These are phyloP conservation scores for Malurus leucopterus DNA, from an alignment of 2,797 vertebrate genomes.

Conservation along the genomic window DNA sequence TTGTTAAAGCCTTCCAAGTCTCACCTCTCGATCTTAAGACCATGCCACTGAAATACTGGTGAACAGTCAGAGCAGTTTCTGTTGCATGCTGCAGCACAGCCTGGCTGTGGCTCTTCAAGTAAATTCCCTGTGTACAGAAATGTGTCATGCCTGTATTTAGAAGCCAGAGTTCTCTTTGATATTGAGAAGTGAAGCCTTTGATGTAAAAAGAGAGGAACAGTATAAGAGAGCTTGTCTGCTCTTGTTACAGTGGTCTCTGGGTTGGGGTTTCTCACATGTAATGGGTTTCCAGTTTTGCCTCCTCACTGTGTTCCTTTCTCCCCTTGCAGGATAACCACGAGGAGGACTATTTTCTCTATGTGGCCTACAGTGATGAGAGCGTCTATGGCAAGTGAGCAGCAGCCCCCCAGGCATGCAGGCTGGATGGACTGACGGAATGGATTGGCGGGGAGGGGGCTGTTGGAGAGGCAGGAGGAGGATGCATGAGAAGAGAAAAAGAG, in stretches of 20 bases:
- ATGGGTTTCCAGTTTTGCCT: neutral
- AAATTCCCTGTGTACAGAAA: neutral
- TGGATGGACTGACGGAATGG: slow-evolving; percentile 50
- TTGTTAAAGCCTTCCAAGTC: neutral
- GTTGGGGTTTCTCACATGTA: neutral
- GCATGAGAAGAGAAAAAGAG: slow-evolving; percentile 56
- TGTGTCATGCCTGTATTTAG: neutral
- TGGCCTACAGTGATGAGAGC: slow-evolving; percentile 97
- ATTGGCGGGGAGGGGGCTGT: neutral
- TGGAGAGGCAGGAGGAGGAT: slow-evolving; percentile 35
- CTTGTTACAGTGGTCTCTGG: neutral
- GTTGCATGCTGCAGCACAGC: neutral
- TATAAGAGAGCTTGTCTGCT: neutral
- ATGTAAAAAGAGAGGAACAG: neutral
- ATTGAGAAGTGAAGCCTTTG: fast-evolving
- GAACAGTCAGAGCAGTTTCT: neutral
- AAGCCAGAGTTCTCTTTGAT: neutral
- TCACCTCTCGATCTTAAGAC: neutral
- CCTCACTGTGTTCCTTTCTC: neutral
- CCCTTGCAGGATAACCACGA: slow-evolving; percentile 89
- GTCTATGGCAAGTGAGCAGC: slow-evolving; percentile 90
- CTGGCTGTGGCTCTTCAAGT: neutral
- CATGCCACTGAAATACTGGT: neutral
- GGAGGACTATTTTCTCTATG: slow-evolving; percentile 95
- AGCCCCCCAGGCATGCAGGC: slow-evolving; percentile 39